Evolutionary conservation across 2,888 invertebrate genomes (phyloP).

Genomic region (Holacanthella duospinosa): DNA sequence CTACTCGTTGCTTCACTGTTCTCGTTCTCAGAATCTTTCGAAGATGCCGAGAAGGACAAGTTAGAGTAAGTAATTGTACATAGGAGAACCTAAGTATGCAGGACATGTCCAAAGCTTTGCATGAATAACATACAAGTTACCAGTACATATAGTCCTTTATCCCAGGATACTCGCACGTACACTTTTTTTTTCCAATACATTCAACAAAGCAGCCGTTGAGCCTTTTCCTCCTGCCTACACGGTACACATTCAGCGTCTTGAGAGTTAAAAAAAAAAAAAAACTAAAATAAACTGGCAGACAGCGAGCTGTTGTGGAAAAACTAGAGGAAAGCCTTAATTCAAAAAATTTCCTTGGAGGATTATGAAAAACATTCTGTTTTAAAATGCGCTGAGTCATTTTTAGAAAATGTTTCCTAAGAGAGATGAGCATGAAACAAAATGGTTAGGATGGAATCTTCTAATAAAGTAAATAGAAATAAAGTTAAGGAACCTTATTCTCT

Average conservation of each 20-base stretch:
- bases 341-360: conserved; percentile 32
- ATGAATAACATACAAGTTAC: not conserved
- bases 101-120: conserved; percentile 1
- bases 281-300: not conserved
- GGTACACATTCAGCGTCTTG: not conserved
- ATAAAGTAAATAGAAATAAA: too few species aligned
- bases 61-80: conserved; percentile 1
- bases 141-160: not conserved
- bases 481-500: too few species aligned
- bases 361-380: conserved; percentile 13
- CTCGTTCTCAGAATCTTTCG: not conserved
- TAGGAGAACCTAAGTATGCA: not conserved
- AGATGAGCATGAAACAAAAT: conserved; percentile 7
- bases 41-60: not conserved
- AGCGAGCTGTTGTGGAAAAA: not conserved
- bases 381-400: conserved; percentile 21
- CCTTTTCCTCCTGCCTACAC: not conserved
- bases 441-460: too few species aligned
- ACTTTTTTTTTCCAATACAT: conserved; percentile 1
- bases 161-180: not conserved
- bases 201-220: not conserved
- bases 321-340: not conserved
- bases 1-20: not conserved
- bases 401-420: conserved; percentile 17
- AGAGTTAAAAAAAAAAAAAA: not conserved